These are phyloP conservation scores for Xylophagus ater DNA, from an alignment of 2,888 invertebrate genomes.

Conservation along the genomic window DNA sequence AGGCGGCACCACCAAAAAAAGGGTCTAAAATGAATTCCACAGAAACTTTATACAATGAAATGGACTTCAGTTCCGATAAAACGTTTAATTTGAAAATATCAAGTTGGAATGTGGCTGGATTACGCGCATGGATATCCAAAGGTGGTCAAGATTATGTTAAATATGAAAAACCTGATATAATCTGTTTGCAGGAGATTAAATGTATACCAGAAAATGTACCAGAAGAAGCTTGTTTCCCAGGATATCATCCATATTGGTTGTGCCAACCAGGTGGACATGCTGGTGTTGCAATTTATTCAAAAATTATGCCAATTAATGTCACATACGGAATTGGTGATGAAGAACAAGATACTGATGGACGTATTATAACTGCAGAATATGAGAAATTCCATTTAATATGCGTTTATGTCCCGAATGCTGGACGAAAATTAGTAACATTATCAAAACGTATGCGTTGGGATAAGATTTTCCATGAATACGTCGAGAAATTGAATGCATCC, in stretches of 20 bases:
- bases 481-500: constrained; percentile 66
- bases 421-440: constrained; percentile 74
- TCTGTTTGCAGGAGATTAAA: constrained; percentile 78
- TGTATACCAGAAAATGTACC: constrained; percentile 76
- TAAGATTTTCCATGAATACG: constrained; percentile 61
- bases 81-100: constrained; percentile 76
- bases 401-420: constrained; percentile 93
- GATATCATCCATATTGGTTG: constrained; percentile 75
- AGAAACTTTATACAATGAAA: constrained; percentile 47
- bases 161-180: constrained; percentile 73
- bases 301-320: constrained; percentile 70
- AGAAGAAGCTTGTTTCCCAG: constrained; percentile 56
- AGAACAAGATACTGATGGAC: constrained; percentile 69
- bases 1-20: constrained; percentile 19
- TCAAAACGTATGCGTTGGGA: constrained; percentile 88
- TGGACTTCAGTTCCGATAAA: constrained; percentile 55
- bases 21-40: constrained; percentile 48
- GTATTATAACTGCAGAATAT: constrained; percentile 86
- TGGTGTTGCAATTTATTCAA: constrained; percentile 81
- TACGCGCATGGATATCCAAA: constrained; percentile 77
- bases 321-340: constrained; percentile 67
- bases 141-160: constrained; percentile 62
- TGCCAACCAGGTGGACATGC: constrained; percentile 74
- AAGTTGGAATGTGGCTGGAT: constrained; percentile 95
- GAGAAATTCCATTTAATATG: constrained; percentile 81